Conservation (phyloP, 2,113 vertebrate genomes). For the Chauna torquata region DNA sequence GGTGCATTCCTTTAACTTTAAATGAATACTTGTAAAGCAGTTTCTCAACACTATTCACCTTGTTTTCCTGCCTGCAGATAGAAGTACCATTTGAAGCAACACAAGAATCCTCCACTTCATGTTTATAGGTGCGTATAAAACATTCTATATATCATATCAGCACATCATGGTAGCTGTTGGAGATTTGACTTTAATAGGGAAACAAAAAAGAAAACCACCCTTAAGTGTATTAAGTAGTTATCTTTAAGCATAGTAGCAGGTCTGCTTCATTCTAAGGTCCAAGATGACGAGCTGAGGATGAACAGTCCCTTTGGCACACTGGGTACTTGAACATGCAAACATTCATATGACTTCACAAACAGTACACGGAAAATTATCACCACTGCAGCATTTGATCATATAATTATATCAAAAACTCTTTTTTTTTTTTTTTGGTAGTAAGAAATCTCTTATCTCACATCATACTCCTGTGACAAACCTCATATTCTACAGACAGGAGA, state of each 20-base stretch:
- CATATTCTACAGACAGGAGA: neutral
- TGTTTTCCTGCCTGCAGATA: neutral
- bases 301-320: neutral
- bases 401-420: neutral
- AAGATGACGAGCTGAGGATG: neutral
- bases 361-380: neutral
- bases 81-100: neutral
- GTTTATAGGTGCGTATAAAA: neutral
- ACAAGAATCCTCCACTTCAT: neutral
- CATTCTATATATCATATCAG: neutral
- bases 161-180: neutral
- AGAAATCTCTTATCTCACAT: neutral
- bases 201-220: neutral
- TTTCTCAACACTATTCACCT: neutral
- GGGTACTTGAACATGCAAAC: neutral
- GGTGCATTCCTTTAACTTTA: constrained; percentile 27
- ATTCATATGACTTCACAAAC: neutral
- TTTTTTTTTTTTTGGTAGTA: neutral
- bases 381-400: neutral
- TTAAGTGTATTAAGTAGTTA: neutral
- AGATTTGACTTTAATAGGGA: neutral
- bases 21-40: neutral
- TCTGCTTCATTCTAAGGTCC: neutral
- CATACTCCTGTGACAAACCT: neutral
- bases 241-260: neutral